Conservation (phyloP, 1,140 invertebrate genomes). For the Drosophila nebulosa region DNA sequence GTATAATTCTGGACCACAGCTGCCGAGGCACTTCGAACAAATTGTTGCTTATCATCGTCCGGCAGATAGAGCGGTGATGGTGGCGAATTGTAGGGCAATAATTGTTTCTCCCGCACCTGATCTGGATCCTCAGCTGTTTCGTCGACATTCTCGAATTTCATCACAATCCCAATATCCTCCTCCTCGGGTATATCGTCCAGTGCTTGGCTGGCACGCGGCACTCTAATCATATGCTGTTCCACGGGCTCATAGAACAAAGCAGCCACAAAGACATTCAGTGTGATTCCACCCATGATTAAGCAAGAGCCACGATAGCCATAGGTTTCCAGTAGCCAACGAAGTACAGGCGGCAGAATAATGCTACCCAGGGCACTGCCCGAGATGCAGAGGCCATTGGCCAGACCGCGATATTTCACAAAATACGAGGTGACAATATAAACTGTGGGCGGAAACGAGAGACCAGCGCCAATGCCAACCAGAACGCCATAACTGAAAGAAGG, state of each 20-base stretch:
- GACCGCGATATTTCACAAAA: constrained; percentile 89
- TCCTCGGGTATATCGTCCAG: constrained; percentile 78
- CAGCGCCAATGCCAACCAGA: constrained; percentile 90
- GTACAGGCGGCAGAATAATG: constrained; percentile 89
- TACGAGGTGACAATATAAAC: constrained; percentile 96
- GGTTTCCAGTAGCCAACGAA: constrained; percentile 86
- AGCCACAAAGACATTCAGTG: constrained; percentile 91
- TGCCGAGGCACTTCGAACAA: constrained; percentile 82
- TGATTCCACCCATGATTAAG: constrained; percentile 90
- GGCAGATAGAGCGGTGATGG: constrained; percentile 60
- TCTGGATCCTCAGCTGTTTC: constrained; percentile 67
- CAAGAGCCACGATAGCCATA: constrained; percentile 91
- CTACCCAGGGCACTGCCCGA: constrained; percentile 92
- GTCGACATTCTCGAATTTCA: constrained; percentile 77
- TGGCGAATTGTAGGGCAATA: constrained; percentile 60
- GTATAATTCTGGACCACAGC: constrained; percentile 80
- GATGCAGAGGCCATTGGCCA: constrained; percentile 94
- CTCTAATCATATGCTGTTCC: constrained; percentile 88
- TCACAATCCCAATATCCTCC: constrained; percentile 76
- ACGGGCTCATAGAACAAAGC: constrained; percentile 92
- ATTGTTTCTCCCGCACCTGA: constrained; percentile 38
- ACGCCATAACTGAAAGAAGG: constrained; percentile 86
- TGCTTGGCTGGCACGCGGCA: constrained; percentile 77
- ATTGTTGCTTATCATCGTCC: constrained; percentile 75
- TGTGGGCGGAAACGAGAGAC: constrained; percentile 91